Base-by-base conservation (phyloP, 2,113 vertebrate genomes). In the Rhea pennata region DNA sequence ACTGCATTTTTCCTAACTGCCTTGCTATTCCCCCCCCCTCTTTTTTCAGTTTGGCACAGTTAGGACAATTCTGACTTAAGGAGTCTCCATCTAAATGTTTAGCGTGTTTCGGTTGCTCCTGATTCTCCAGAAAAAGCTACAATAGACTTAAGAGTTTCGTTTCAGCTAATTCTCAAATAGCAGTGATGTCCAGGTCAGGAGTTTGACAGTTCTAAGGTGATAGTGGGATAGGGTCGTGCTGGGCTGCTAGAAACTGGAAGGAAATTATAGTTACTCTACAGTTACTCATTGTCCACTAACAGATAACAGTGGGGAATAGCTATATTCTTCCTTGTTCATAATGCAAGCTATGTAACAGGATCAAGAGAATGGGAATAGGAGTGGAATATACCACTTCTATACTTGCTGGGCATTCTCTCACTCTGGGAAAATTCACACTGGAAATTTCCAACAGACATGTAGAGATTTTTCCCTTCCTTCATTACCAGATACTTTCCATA, bases 171-270 rank as follows among this genome's bases (percentile, higher is more conserved):
- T 95, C 94, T 96, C 74, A 91, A 89, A 58, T 84, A 92, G 77
- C 84, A 59, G 88, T 94, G 77, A 92, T 95, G 96, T 96, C 64
- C 88, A 94, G 77, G 84, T 82, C 94, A 96, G 72, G 75, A 89
- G 62, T 92, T 95, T 80, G 62, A 75, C 77, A 87, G 15, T 78
- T 96, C 77, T 61, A 66, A 93, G 74, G 66, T 59, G 87, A 42
- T 91, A 77, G 14, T 79, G 20, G 26, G 19, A 77, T 19, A 82
- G 15, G 23, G 22, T 31, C 82, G 36, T 76, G 84, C 50, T 80
- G 84, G 15, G 77, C 59, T 96, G 33, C 62, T 93, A 73, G 33
- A 46, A 96, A 89, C 53, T 58, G 59, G 53, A 91, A 76, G 10
- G 78, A 92, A 89, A 91, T 90, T 93, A 58, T 64, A 2, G 1